Percentiles rank a stretch among this genome's conserved stretches.
phyloP scores from a whole-genome alignment of 1,140 invertebrate species.

The Meloidogyne exigua region DNA sequence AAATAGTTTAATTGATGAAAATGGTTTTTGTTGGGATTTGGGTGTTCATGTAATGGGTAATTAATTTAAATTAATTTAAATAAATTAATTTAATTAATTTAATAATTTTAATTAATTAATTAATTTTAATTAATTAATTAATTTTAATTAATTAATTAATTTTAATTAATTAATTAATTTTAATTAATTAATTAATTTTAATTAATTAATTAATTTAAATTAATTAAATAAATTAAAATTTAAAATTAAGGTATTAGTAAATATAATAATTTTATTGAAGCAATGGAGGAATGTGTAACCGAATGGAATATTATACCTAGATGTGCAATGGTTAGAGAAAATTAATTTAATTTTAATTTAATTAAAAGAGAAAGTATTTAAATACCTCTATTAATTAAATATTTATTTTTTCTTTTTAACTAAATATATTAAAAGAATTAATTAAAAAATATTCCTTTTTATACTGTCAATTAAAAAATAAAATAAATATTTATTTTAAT shows the following conservation, averaged over 20 bases:
- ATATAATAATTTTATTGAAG: constrained; percentile 36
- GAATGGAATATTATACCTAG: constrained; percentile 38
- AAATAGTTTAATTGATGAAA: constrained; percentile 31
- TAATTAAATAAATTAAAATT: too few species aligned
- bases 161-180: too few species aligned
- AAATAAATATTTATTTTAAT: too few species aligned
- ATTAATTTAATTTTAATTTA: not conserved
- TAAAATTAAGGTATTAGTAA: constrained; percentile 19
- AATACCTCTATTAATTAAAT: too few species aligned
- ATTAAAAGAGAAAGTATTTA: too few species aligned
- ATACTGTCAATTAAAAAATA: too few species aligned
- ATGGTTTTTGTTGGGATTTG: constrained; percentile 47
- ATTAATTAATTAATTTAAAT: constrained; percentile 24
- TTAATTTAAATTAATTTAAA: constrained; percentile 16
- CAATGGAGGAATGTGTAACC: constrained; percentile 31
- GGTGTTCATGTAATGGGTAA: constrained; percentile 45
- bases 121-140: constrained; percentile 24
- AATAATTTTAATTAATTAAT: constrained; percentile 28
- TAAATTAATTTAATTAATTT: constrained; percentile 25
- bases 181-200: not conserved
- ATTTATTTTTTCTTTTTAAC: too few species aligned
- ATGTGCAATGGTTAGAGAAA: constrained; percentile 22
- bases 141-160: not conserved
- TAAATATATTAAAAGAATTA: too few species aligned
- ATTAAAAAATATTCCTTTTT: too few species aligned